These are phyloP conservation scores for Phthorimaea operculella DNA, from an alignment of 1,140 invertebrate genomes.

Conservation along the genomic window DNA sequence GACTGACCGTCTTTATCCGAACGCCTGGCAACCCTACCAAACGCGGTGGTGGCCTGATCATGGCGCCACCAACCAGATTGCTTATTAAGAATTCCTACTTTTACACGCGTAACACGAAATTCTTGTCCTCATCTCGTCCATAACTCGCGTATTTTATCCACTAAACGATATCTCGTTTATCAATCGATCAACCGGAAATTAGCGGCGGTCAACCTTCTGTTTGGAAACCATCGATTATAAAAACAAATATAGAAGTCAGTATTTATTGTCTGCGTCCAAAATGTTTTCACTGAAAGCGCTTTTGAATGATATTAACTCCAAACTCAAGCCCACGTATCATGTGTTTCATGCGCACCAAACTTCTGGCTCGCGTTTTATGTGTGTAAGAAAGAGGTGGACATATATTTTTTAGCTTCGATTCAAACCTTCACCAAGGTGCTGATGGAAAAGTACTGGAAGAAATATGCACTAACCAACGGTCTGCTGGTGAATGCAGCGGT, in stretches of 20 bases:
- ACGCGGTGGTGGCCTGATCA: constrained; percentile 2
- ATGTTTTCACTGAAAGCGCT: too few species aligned
- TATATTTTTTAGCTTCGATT: constrained; percentile 25
- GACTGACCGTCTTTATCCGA: too few species aligned
- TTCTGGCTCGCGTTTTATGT: not conserved
- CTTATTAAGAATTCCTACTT: constrained; percentile 5
- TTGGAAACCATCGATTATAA: too few species aligned
- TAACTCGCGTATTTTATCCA: constrained; percentile 6
- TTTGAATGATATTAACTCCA: too few species aligned
- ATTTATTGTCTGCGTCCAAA: too few species aligned
- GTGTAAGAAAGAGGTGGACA: constrained; percentile 12
- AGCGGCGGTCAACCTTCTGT: too few species aligned
- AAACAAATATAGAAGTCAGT: too few species aligned
- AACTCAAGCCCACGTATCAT: too few species aligned
- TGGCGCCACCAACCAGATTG: constrained; percentile 11
- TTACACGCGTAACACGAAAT: not conserved
- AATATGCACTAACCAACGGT: constrained; percentile 33
- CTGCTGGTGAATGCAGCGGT: constrained; percentile 15
- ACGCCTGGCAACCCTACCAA: too few species aligned
- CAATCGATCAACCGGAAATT: too few species aligned
- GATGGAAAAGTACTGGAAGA: constrained; percentile 52
- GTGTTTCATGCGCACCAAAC: too few species aligned
- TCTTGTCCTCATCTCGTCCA: not conserved
- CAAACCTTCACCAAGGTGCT: constrained; percentile 27
- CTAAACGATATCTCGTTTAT: too few species aligned